Conservation (phyloP, 2,888 invertebrate species). For the Alitta virens region DNA sequence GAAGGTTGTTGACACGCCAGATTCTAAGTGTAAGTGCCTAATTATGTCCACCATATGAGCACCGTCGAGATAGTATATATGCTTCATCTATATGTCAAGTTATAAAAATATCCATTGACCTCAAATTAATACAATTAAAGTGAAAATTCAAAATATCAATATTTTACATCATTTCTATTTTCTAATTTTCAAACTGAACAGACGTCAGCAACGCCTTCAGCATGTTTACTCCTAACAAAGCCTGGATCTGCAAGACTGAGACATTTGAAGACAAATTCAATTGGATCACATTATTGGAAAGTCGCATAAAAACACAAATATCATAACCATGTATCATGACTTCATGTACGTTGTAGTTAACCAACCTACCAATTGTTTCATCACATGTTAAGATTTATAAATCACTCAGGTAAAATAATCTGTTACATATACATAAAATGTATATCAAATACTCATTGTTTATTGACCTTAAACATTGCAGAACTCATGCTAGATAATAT, state of each 20-base stretch:
- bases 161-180: background rate
- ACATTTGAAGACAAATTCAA: conserved; percentile 44
- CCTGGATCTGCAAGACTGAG: conserved; percentile 44
- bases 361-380: too few relatives aligned
- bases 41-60: too few relatives aligned
- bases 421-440: too few relatives aligned
- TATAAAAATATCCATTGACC: background rate
- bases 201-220: conserved; percentile 47
- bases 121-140: background rate
- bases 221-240: conserved; percentile 41
- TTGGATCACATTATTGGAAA: conserved; percentile 46
- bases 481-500: too few relatives aligned
- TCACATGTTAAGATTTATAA: too few relatives aligned
- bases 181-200: conserved; percentile 27
- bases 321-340: too few relatives aligned
- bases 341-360: too few relatives aligned
- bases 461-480: too few relatives aligned
- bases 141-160: background rate
- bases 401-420: too few relatives aligned
- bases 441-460: too few relatives aligned
- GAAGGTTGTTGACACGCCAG: conserved; percentile 44
- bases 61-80: too few relatives aligned
- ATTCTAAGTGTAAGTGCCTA: conserved; percentile 53
- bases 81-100: too few relatives aligned
- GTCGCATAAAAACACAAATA: conserved; percentile 33